Percentiles rank a stretch among this genome's conserved stretches.
phyloP scores from a whole-genome alignment of 2,888 invertebrate species.

The Athalia circularis region DNA sequence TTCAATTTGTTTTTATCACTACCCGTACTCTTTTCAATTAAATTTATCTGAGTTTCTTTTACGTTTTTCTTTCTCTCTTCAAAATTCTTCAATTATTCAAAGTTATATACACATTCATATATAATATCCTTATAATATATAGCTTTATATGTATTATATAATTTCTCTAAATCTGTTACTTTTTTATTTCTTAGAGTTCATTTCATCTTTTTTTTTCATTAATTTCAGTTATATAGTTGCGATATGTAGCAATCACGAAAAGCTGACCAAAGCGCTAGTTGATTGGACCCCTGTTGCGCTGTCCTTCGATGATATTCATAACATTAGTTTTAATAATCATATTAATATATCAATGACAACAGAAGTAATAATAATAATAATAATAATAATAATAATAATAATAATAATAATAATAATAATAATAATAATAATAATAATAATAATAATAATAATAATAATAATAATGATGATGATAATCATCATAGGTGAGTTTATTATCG shows the following conservation, averaged over 20 bases:
- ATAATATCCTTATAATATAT: neutral
- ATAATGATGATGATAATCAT: neutral
- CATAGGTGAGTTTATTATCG: neutral
- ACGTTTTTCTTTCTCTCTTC: neutral
- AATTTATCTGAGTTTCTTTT: constrained; percentile 17
- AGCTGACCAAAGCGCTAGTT: constrained; percentile 61
- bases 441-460: constrained; percentile 20
- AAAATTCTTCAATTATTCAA: too few relatives aligned
- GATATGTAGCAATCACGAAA: constrained; percentile 69
- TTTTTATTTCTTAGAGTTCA: too few relatives aligned
- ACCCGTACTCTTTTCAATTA: constrained; percentile 45
- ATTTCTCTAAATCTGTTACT: too few relatives aligned
- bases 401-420: neutral
- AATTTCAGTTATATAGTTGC: constrained; percentile 49
- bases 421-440: neutral
- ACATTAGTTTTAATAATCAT: constrained; percentile 27
- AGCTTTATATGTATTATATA: neutral
- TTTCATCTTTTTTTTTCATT: neutral
- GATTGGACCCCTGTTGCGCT: constrained; percentile 65
- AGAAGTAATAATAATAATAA: neutral
- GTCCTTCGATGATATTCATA: constrained; percentile 52
- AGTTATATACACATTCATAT: neutral
- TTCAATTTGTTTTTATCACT: too few relatives aligned
- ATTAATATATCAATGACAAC: neutral
- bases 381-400: constrained; percentile 6